phyloP scores from a whole-genome alignment of 2,888 invertebrate species.

The Eustalomyia histrio region DNA sequence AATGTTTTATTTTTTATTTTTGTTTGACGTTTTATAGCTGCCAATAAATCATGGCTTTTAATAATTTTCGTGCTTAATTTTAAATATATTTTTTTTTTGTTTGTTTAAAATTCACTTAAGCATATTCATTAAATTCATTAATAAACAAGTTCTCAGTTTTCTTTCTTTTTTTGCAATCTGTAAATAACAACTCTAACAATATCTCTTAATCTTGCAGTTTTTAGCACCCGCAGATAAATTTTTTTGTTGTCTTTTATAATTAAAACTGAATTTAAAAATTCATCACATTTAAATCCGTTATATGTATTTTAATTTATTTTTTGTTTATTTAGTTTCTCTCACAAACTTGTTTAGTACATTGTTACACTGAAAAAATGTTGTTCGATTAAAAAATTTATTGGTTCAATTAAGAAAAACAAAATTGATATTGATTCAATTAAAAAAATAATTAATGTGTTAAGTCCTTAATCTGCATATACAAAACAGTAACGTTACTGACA shows the following conservation, averaged over 20 bases:
- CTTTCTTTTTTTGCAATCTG: not conserved
- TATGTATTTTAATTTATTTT: too few species aligned
- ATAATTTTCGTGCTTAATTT: conserved; percentile 3
- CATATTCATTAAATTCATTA: not conserved
- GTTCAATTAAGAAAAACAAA: too few species aligned
- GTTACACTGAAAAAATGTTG: too few species aligned
- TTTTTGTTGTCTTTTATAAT: not conserved
- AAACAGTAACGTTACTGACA: too few species aligned
- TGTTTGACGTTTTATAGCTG: not conserved
- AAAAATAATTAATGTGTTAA: too few species aligned
- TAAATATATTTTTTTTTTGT: conserved; percentile 6
- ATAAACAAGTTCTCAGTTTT: not conserved
- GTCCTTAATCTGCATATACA: too few species aligned
- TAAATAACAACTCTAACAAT: not conserved
- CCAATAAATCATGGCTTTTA: conserved; percentile 9
- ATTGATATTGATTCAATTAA: too few species aligned
- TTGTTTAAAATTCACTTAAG: not conserved
- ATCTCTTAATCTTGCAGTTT: not conserved
- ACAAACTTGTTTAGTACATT: too few species aligned
- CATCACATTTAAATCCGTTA: too few species aligned
- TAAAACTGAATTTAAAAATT: too few species aligned
- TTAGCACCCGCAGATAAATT: not conserved
- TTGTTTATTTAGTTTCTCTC: too few species aligned
- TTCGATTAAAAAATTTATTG: too few species aligned
- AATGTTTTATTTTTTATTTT: conserved; percentile 1